Evolutionary conservation across 2,797 vertebrate species (phyloP).

Genomic region (Dermochelys coriacea): DNA sequence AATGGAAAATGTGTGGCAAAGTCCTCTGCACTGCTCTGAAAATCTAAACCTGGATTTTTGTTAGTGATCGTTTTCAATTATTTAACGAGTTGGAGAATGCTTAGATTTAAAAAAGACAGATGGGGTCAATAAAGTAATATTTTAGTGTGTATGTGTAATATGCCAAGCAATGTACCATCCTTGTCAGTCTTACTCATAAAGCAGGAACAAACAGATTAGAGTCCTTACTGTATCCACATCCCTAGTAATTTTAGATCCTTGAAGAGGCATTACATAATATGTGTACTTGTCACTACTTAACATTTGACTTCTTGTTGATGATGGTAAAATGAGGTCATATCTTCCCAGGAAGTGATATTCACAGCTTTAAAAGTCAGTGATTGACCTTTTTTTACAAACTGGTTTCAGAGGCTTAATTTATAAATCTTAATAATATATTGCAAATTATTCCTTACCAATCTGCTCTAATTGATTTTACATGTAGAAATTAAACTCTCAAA

Average conservation of each 20-base stretch:
- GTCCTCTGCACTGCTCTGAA: background rate
- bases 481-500: background rate
- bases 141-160: background rate
- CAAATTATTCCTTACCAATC: background rate
- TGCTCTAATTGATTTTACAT: background rate
- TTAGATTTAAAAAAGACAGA: background rate
- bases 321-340: background rate
- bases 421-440: background rate
- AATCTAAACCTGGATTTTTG: background rate
- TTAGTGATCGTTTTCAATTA: fast-evolving
- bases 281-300: background rate
- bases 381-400: background rate
- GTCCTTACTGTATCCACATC: background rate
- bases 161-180: background rate
- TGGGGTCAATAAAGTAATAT: background rate
- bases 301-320: background rate
- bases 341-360: background rate
- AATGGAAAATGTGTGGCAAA: background rate
- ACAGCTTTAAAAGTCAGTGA: background rate
- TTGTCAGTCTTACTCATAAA: background rate
- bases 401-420: background rate
- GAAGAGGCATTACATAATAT: background rate
- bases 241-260: background rate
- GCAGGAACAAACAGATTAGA: background rate
- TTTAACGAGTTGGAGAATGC: background rate